A percentile compares a stretch with the other conserved stretches of the same genome.
phyloP scores from a whole-genome alignment of 2,797 vertebrate genomes.

The Vireo griseus region DNA sequence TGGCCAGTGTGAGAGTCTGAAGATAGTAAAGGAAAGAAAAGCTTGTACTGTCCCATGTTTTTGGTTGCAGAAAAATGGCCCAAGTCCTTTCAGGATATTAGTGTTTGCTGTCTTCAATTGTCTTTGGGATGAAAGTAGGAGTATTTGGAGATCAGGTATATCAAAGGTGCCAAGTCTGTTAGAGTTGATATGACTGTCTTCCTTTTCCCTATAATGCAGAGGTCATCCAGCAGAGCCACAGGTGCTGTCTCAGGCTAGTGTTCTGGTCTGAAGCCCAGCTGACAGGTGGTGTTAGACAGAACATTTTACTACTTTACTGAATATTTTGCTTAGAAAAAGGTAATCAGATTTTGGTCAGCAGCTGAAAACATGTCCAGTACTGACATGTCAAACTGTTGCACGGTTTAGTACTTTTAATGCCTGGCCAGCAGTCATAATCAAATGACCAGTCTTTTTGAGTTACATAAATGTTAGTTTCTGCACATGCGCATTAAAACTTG shows the following conservation, averaged over 20 bases:
- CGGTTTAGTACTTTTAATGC: not conserved
- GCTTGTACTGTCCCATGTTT: fast-evolving
- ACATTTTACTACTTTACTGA: not conserved
- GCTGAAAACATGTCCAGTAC: not conserved
- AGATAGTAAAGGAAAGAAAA: not conserved
- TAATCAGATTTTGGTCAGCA: not conserved
- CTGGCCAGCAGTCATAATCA: not conserved
- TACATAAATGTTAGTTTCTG: not conserved
- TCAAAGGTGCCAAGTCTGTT: not conserved
- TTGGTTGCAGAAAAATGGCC: not conserved
- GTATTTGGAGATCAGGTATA: not conserved
- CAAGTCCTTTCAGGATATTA: not conserved
- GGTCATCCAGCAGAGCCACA: not conserved
- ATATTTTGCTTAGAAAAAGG: not conserved
- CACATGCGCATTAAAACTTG: not conserved
- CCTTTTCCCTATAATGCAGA: not conserved
- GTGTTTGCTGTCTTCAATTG: not conserved
- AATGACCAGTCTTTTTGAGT: not conserved
- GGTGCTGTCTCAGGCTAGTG: not conserved
- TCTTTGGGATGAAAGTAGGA: not conserved
- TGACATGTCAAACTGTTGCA: not conserved
- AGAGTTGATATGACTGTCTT: not conserved
- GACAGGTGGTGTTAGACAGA: not conserved
- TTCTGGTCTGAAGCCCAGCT: conserved; percentile 4
- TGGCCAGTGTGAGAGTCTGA: not conserved